Evolutionary conservation across 2,888 invertebrate genomes (phyloP).

Genomic region (Drosophila pegasa): DNA sequence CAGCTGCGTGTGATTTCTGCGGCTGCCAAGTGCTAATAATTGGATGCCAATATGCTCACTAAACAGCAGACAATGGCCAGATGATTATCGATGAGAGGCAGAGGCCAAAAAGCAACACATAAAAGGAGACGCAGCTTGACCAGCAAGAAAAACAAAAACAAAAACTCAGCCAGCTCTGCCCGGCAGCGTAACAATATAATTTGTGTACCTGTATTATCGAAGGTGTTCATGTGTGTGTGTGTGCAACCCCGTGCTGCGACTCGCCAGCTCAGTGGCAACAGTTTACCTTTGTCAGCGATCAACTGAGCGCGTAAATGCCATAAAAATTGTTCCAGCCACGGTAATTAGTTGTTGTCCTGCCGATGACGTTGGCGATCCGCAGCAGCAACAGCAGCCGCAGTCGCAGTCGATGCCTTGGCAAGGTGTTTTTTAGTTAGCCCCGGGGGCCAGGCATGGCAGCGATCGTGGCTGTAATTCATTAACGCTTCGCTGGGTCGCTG

Average conservation of each 20-base stretch:
- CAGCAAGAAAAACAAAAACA: constrained; percentile 25
- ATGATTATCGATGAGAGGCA: constrained; percentile 72
- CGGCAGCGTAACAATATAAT: constrained; percentile 82
- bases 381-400: constrained; percentile 10
- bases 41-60: constrained; percentile 53
- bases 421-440: constrained; percentile 37
- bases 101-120: neutral
- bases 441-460: constrained; percentile 43
- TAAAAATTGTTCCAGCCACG: constrained; percentile 80
- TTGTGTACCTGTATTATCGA: constrained; percentile 64
- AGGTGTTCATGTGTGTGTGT: constrained; percentile 17
- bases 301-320: constrained; percentile 81
- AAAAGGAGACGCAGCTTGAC: constrained; percentile 36
- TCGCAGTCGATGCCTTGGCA: constrained; percentile 1
- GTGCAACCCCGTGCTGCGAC: constrained; percentile 23
- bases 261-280: constrained; percentile 10
- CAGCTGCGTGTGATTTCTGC: constrained; percentile 64
- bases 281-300: constrained; percentile 71
- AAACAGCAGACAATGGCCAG: constrained; percentile 73
- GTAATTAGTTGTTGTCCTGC: constrained; percentile 81
- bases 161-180: constrained; percentile 29
- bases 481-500: constrained; percentile 73
- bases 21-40: constrained; percentile 75
- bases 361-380: constrained; percentile 49
- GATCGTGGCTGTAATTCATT: constrained; percentile 80